phyloP scores from a whole-genome alignment of 2,797 vertebrate genomes.

The Pyrocephalus nanus region DNA sequence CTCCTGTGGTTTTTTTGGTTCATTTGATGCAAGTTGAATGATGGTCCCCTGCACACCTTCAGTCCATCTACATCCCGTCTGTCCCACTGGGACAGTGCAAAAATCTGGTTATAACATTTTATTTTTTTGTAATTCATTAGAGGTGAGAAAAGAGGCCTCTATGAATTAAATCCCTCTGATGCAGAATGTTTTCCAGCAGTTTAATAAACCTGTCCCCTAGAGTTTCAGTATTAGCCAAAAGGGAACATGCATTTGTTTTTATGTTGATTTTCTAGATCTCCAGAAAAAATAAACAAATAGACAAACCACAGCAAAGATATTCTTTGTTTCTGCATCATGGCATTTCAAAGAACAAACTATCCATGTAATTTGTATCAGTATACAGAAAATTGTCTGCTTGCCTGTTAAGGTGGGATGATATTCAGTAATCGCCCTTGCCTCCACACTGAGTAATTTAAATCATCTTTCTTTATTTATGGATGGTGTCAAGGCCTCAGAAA shows the following conservation, averaged over 20 bases:
- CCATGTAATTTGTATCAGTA: background rate
- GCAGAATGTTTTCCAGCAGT: background rate
- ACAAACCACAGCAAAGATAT: background rate
- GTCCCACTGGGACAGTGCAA: background rate
- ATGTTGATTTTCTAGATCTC: background rate
- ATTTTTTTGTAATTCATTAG: background rate
- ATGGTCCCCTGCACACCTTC: background rate
- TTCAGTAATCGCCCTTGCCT: background rate
- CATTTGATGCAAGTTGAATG: background rate
- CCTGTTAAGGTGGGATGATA: background rate
- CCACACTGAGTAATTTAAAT: background rate
- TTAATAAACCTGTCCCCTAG: background rate
- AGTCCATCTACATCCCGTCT: background rate
- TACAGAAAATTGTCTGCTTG: background rate
- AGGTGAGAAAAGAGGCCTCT: background rate
- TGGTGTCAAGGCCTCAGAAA: background rate
- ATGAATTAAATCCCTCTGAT: background rate
- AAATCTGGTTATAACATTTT: background rate
- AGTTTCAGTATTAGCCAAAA: background rate
- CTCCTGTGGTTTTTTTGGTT: background rate
- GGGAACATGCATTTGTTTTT: background rate
- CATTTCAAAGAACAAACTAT: background rate
- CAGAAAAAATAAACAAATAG: background rate
- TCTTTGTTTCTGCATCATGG: background rate
- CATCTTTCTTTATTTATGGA: background rate